These are phyloP conservation scores for Anastrepha ludens DNA, from an alignment of 1,140 invertebrate species.

Conservation along the genomic window DNA sequence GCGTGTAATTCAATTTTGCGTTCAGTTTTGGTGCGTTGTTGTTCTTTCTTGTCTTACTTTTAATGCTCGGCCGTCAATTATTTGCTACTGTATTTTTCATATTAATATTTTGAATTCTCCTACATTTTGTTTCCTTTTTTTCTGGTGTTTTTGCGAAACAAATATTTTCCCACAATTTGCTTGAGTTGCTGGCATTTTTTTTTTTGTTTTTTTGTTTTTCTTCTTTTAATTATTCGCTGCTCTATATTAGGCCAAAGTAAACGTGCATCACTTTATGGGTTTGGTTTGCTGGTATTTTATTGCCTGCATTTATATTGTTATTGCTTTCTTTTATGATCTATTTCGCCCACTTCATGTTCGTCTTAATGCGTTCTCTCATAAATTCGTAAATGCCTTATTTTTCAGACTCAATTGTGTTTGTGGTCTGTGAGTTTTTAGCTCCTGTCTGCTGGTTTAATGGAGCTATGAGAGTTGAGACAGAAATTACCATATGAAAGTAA, in stretches of 20 bases:
- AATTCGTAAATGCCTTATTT: background rate
- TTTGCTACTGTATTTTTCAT: background rate
- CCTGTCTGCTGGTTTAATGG: background rate
- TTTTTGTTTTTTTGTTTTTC: background rate
- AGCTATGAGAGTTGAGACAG: background rate
- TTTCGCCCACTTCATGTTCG: slow-evolving; percentile 36
- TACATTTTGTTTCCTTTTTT: background rate
- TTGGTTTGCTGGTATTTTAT: background rate
- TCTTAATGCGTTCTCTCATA: slow-evolving; percentile 29
- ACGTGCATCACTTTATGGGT: background rate
- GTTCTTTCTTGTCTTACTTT: background rate
- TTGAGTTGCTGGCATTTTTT: background rate
- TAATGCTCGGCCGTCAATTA: background rate
- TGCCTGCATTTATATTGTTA: background rate
- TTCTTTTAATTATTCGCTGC: background rate
- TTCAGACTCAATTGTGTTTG: background rate
- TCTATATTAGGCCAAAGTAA: background rate
- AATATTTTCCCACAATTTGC: slow-evolving; percentile 40
- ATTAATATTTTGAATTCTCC: background rate
- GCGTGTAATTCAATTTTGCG: background rate
- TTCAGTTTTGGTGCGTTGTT: background rate
- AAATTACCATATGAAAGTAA: no score
- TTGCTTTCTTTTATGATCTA: slow-evolving; percentile 19
- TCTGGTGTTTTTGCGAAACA: background rate
- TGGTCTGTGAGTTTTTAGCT: background rate